Evolutionary conservation across 2,797 vertebrate genomes (phyloP).

Genomic region (Sardinella longiceps): DNA sequence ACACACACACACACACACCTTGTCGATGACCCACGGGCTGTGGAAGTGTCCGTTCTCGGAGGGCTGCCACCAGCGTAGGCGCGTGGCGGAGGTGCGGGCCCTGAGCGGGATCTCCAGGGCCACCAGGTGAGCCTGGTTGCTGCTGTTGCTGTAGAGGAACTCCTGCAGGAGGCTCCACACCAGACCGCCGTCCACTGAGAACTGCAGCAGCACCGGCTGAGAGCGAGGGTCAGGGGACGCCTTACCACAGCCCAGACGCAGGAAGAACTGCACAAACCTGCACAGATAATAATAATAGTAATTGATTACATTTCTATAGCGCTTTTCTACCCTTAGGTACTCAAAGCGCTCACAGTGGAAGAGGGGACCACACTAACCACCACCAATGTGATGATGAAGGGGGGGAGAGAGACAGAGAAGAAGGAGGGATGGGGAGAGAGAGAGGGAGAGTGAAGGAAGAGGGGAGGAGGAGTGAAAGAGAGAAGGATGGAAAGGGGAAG

Average conservation of each 20-base stretch:
- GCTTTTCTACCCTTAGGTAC: too few species aligned
- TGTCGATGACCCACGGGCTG: constrained; percentile 99
- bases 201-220: constrained; percentile 94
- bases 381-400: too few species aligned
- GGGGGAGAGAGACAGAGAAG: background rate
- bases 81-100: constrained; percentile 85
- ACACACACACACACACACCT: constrained; percentile 94
- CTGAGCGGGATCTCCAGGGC: constrained; percentile 93
- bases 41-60: constrained; percentile 95
- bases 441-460: background rate
- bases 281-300: too few species aligned
- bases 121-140: constrained; percentile 92
- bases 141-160: constrained; percentile 96
- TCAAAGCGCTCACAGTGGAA: too few species aligned
- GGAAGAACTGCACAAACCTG: constrained; percentile 98
- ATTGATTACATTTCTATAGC: too few species aligned
- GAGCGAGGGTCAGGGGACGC: constrained; percentile 92
- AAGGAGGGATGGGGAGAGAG: too few species aligned
- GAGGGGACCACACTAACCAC: too few species aligned
- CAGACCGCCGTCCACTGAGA: constrained; percentile 90
- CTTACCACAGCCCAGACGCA: constrained; percentile 95
- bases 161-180: constrained; percentile 94
- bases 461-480: background rate
- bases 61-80: constrained; percentile 97
- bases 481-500: too few species aligned